These are phyloP conservation scores for Copidosoma aretas DNA, from an alignment of 2,888 invertebrate species.

Conservation along the genomic window DNA sequence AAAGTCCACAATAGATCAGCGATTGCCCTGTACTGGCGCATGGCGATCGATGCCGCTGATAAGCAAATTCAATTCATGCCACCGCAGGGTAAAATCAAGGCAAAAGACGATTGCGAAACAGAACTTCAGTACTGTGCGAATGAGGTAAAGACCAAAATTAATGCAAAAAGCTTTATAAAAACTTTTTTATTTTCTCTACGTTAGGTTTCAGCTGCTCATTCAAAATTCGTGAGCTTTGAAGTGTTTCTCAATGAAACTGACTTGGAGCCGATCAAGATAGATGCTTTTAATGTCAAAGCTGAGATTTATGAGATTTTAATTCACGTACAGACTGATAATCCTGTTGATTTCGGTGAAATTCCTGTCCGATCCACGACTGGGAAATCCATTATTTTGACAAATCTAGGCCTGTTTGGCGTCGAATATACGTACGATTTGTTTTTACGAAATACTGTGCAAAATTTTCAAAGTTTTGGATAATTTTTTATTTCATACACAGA, in stretches of 20 bases:
- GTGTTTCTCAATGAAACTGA: conserved; percentile 63
- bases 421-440: conserved; percentile 63
- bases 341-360: conserved; percentile 67
- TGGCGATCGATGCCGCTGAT: conserved; percentile 60
- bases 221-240: conserved; percentile 41
- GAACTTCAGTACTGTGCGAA: conserved; percentile 48
- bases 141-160: conserved; percentile 33
- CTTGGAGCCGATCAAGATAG: conserved; percentile 63
- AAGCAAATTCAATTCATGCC: conserved; percentile 54
- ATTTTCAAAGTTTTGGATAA: background rate
- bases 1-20: conserved; percentile 68
- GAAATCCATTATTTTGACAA: conserved; percentile 65
- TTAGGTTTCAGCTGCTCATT: conserved; percentile 22
- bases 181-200: conserved; percentile 8
- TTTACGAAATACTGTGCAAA: background rate
- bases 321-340: conserved; percentile 65
- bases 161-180: background rate
- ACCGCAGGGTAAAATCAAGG: conserved; percentile 41
- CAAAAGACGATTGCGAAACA: conserved; percentile 41
- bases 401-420: conserved; percentile 68
- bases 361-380: conserved; percentile 66
- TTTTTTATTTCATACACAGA: conserved; percentile 37
- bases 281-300: conserved; percentile 64
- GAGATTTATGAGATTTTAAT: conserved; percentile 70
- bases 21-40: conserved; percentile 67